Conservation (phyloP, 2,888 invertebrate genomes). For the Aromia moschata region DNA sequence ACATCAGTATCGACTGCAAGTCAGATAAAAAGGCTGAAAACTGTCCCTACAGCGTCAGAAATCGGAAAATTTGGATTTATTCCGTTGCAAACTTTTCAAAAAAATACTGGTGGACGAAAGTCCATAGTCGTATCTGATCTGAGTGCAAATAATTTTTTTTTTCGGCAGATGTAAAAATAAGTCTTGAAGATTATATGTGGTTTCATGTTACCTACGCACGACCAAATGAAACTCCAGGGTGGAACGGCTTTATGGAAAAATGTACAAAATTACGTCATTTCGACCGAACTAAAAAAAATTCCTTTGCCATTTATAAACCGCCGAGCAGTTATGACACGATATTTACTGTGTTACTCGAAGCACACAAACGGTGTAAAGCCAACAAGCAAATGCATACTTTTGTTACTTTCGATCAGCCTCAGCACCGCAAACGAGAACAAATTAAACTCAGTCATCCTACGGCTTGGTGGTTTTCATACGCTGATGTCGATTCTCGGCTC, state of each 20-base stretch:
- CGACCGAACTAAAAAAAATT: conserved; percentile 42
- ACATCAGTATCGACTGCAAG: too few relatives aligned
- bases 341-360: conserved; percentile 39
- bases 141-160: too few relatives aligned
- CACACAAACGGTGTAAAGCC: neutral
- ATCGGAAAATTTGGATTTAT: too few relatives aligned
- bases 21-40: too few relatives aligned
- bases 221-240: too few relatives aligned
- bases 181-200: too few relatives aligned
- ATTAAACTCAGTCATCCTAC: neutral
- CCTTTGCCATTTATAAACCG: conserved; percentile 53
- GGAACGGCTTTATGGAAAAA: conserved; percentile 51
- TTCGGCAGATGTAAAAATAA: too few relatives aligned
- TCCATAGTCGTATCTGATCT: too few relatives aligned
- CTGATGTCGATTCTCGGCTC: conserved; percentile 19
- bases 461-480: conserved; percentile 19
- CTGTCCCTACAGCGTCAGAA: too few relatives aligned
- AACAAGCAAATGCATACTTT: conserved; percentile 19
- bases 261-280: conserved; percentile 39
- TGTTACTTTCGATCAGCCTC: conserved; percentile 30
- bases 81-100: too few relatives aligned
- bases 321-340: conserved; percentile 51
- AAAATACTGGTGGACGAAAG: too few relatives aligned
- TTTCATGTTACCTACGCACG: too few relatives aligned
- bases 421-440: neutral